Evolutionary conservation across 2,888 invertebrate genomes (phyloP).

Genomic region (Erpobdella octoculata): DNA sequence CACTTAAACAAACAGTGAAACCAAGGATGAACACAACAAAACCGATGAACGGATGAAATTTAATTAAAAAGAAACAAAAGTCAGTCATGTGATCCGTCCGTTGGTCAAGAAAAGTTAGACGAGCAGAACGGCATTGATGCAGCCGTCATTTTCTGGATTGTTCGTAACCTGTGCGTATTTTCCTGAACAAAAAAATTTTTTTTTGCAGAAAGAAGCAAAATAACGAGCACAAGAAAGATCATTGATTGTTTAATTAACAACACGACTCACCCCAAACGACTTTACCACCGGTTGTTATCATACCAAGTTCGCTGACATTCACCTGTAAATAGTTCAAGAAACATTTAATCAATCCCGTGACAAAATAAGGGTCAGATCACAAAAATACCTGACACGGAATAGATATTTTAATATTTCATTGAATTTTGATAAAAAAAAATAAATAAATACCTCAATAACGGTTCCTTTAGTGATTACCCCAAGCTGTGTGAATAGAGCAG

Average conservation of each 20-base stretch:
- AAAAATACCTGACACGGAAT: too few species aligned
- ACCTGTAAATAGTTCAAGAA: conserved; percentile 57
- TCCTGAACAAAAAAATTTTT: conserved; percentile 39
- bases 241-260: background rate
- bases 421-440: background rate
- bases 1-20: background rate
- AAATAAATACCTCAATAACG: conserved; percentile 67
- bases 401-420: too few species aligned
- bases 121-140: conserved; percentile 93
- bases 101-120: too few species aligned
- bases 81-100: too few species aligned
- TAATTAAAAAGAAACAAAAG: background rate
- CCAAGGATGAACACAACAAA: too few species aligned
- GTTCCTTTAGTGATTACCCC: conserved; percentile 99
- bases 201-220: background rate
- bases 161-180: conserved; percentile 99
- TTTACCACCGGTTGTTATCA: conserved; percentile 96
- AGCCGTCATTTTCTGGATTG: conserved; percentile 98
- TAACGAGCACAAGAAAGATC: background rate
- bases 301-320: conserved; percentile 92
- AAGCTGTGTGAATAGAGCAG: conserved; percentile 87
- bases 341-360: too few species aligned
- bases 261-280: conserved; percentile 79
- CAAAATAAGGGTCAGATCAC: too few species aligned
- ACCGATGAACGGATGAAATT: background rate